Conservation (phyloP, 2,888 invertebrate species). For the Pycnomerus fuliginosus region DNA sequence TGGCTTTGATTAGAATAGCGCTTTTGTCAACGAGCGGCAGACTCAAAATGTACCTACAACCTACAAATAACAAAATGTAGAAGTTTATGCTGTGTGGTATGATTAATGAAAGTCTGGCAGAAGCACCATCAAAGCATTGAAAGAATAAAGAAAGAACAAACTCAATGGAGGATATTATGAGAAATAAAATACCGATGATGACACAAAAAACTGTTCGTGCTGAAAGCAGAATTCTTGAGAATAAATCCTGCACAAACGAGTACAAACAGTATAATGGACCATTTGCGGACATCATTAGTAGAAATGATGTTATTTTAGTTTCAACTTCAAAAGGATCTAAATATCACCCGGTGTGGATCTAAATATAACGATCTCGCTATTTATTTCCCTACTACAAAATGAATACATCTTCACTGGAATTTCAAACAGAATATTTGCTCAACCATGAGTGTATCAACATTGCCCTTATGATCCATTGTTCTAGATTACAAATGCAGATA, state of each 20-base stretch:
- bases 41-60: too few relatives aligned
- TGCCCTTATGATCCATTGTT: too few relatives aligned
- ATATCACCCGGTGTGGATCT: conserved; percentile 13
- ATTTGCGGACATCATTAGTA: conserved; percentile 45
- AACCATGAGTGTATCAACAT: too few relatives aligned
- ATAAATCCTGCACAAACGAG: conserved; percentile 32
- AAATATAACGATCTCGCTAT: conserved; percentile 24
- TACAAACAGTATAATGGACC: conserved; percentile 42
- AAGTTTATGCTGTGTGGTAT: too few relatives aligned
- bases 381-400: too few relatives aligned
- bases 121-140: conserved; percentile 13
- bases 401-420: too few relatives aligned
- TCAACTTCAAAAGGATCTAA: conserved; percentile 32
- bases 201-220: conserved; percentile 5
- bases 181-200: conserved; percentile 2
- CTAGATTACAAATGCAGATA: too few relatives aligned
- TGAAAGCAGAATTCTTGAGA: conserved; percentile 18
- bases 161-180: not conserved
- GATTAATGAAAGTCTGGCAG: conserved; percentile 19
- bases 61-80: too few relatives aligned
- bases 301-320: conserved; percentile 40
- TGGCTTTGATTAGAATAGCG: too few relatives aligned
- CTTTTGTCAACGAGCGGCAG: too few relatives aligned
- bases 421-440: too few relatives aligned
- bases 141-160: conserved; percentile 20